Evolutionary conservation across 2,888 invertebrate genomes (phyloP), one percentile per base, ranked within the genome.

Genomic region (Brenthis ino): DNA sequence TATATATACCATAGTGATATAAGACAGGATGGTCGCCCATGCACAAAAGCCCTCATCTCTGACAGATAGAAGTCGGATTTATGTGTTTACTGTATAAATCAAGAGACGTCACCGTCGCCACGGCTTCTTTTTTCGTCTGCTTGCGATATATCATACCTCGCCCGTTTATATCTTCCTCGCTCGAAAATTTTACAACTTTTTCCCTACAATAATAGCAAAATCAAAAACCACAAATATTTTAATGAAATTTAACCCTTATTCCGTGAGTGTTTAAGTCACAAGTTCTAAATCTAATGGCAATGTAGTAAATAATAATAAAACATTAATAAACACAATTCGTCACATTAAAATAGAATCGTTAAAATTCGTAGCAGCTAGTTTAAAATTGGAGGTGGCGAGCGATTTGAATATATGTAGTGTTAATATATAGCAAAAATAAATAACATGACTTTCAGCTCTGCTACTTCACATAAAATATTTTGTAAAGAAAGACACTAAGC

Each of bases 71-170:
- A 91, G 91, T 91, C 93, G 87, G 93, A 93, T 93, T 93, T 93
- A 93, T 93, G 91, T 93, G 93, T 93, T 93, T 93, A 92, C 93
- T 87, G 88, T 86, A 92, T 91, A 93, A 93, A 93, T 93, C 93
- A 93, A 82, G 82, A 73, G 75, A 77, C 79, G 80, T 81, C 82
- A 82, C 82, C 83, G 86, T 68, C 80, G 53, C 77, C 80, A 43
- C 77, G 78, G 79, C 82, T 84, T 87, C 85, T 89, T 90, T 91
- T 89, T 89, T 87, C 81, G 84, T 85, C 84, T 81, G 74, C 81
- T 37, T 48, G 16, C 67, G 80, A 84, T 89, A 85, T 82, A 86
- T 91, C 89, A 89, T 86, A 87, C 77, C 77, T 74, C 71, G 75
- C 75, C 74, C 69, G 74, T 76, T 85, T 43, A 43, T 43, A 43